phyloP scores from a whole-genome alignment of 2,113 vertebrate species.

The Bujurquina vittata region DNA sequence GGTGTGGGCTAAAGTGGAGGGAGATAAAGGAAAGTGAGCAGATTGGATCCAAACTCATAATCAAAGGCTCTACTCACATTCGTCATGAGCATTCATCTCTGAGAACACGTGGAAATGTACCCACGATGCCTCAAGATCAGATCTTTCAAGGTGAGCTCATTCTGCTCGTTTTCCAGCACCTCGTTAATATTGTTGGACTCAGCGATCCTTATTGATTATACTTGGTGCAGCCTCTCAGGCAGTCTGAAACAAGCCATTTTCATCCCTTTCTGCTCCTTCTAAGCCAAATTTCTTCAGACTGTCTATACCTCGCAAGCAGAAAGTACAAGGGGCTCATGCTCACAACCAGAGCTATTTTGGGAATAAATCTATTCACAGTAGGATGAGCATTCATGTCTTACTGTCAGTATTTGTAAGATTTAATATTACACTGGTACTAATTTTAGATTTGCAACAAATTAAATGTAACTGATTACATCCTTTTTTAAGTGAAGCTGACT shows the following conservation, averaged over 20 bases:
- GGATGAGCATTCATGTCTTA: rapidly evolving
- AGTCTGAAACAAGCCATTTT: neutral
- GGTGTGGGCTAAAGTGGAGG: conserved; percentile 85
- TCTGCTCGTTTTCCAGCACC: neutral
- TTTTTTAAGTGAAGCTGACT: neutral
- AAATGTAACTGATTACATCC: too few species aligned
- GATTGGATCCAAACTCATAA: neutral
- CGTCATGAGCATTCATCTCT: neutral
- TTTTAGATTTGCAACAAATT: too few species aligned
- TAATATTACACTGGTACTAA: too few species aligned
- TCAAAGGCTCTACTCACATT: neutral
- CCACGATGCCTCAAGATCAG: too few species aligned
- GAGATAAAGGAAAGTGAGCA: neutral
- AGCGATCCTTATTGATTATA: too few species aligned
- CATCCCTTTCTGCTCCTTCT: neutral
- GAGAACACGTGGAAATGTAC: too few species aligned
- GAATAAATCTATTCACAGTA: neutral
- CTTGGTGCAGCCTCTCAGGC: neutral
- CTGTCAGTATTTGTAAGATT: neutral
- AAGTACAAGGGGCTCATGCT: neutral
- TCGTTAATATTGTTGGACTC: neutral
- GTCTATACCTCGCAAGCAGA: neutral
- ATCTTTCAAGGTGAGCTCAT: too few species aligned
- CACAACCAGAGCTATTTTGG: neutral
- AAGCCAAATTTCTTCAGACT: neutral